These are phyloP conservation scores for Holotrichia oblita DNA, from an alignment of 1,140 invertebrate species.

Conservation along the genomic window DNA sequence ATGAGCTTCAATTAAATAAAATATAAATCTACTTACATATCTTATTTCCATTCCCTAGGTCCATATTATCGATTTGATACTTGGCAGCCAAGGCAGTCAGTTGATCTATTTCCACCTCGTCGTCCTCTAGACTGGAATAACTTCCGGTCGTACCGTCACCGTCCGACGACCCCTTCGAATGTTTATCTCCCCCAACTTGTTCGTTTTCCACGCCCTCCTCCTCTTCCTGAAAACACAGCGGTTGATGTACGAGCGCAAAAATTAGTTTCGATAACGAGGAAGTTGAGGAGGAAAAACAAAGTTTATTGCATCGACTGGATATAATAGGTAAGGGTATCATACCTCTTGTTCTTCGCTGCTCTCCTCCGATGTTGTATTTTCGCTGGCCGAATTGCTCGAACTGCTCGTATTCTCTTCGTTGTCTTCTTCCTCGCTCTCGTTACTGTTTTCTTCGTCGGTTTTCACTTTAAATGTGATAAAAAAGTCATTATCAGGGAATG, in stretches of 20 bases:
- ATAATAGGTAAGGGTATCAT: neutral
- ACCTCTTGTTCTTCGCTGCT: slow-evolving; percentile 58
- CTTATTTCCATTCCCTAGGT: slow-evolving; percentile 61
- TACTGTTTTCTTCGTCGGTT: slow-evolving; percentile 52
- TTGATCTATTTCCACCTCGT: slow-evolving; percentile 61
- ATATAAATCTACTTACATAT: slow-evolving; percentile 53
- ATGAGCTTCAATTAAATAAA: no score
- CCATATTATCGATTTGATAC: slow-evolving; percentile 58
- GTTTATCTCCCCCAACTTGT: slow-evolving; percentile 50
- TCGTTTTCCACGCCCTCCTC: slow-evolving; percentile 51
- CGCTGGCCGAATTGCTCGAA: slow-evolving; percentile 53
- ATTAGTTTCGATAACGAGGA: neutral
- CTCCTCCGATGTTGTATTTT: slow-evolving; percentile 51
- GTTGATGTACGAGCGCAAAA: neutral
- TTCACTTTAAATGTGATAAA: slow-evolving; percentile 40
- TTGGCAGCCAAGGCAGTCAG: slow-evolving; percentile 55
- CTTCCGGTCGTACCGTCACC: slow-evolving; percentile 62
- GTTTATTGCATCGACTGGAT: no score
- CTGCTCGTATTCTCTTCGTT: slow-evolving; percentile 52
- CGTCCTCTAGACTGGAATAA: slow-evolving; percentile 64
- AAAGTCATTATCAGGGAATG: no score
- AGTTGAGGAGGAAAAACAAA: neutral
- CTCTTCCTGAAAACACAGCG: slow-evolving; percentile 45
- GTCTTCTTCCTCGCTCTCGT: slow-evolving; percentile 58
- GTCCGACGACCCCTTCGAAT: slow-evolving; percentile 59